Evolutionary conservation across 2,113 vertebrate genomes (phyloP).

Genomic region (Platichthys flesus): DNA sequence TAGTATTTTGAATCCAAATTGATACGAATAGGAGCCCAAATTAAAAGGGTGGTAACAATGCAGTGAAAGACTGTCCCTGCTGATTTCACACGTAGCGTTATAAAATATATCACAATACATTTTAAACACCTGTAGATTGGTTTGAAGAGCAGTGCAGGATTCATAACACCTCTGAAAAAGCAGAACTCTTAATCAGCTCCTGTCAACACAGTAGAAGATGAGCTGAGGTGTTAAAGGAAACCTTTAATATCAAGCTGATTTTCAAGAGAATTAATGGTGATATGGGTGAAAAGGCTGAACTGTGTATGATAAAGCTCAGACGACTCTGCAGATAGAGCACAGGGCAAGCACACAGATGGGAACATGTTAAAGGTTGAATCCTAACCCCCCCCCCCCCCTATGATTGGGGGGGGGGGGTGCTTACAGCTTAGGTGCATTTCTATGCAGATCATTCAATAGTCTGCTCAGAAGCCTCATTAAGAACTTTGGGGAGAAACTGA

Average conservation of each 20-base stretch:
- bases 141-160: not conserved
- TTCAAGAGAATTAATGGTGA: too few species aligned
- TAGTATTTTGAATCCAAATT: not conserved
- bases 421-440: not conserved
- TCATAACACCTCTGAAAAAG: not conserved
- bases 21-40: not conserved
- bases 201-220: not conserved
- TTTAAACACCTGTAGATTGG: conserved; percentile 11
- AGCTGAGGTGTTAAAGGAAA: not conserved
- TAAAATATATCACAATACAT: not conserved
- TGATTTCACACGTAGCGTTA: not conserved
- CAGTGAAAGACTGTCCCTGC: not conserved
- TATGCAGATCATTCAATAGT: not conserved
- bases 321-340: too few species aligned
- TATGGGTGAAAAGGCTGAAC: too few species aligned
- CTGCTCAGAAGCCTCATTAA: not conserved
- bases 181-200: not conserved
- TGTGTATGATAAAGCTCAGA: too few species aligned
- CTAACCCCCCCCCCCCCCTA: too few species aligned
- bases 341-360: too few species aligned
- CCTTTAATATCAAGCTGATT: not conserved
- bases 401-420: too few species aligned
- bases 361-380: not conserved
- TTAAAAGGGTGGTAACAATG: not conserved
- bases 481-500: too few species aligned